Conservation (phyloP, 2,888 invertebrate species). For the Podabrus alpinus region DNA sequence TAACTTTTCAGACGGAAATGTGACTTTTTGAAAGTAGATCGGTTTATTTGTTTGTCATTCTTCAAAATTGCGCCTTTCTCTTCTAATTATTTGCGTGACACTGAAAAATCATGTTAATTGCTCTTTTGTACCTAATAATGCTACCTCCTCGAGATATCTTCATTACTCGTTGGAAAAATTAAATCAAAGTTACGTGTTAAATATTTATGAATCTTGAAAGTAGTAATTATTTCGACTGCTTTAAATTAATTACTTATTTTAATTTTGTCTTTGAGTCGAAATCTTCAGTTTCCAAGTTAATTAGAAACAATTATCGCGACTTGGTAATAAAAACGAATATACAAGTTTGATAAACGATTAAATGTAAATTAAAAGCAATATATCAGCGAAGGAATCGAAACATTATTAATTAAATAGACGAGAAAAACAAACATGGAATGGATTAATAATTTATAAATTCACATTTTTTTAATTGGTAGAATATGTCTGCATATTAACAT, state of each 20-base stretch:
- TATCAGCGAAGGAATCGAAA: conserved; percentile 13
- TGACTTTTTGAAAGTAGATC: background rate
- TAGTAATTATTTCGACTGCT: background rate
- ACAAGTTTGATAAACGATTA: background rate
- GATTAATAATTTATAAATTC: conserved; percentile 24
- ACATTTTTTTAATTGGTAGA: conserved; percentile 22
- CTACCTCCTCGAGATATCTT: background rate
- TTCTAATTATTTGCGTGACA: background rate
- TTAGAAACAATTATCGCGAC: background rate
- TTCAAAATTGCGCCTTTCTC: background rate
- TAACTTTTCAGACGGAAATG: background rate
- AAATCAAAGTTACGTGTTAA: background rate
- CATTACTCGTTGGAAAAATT: background rate
- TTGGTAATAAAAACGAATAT: background rate
- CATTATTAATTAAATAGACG: conserved; percentile 17
- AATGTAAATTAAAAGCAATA: background rate
- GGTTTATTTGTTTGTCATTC: background rate
- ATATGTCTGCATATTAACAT: conserved; percentile 31
- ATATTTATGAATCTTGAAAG: background rate
- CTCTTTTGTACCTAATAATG: no score
- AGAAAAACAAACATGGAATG: conserved; percentile 10
- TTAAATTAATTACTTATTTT: background rate
- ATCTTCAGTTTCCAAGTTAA: background rate
- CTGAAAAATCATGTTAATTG: background rate
- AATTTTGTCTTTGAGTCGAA: background rate